Evolutionary conservation across 1,140 invertebrate genomes (phyloP).

Genomic region (Centruroides vittatus): DNA sequence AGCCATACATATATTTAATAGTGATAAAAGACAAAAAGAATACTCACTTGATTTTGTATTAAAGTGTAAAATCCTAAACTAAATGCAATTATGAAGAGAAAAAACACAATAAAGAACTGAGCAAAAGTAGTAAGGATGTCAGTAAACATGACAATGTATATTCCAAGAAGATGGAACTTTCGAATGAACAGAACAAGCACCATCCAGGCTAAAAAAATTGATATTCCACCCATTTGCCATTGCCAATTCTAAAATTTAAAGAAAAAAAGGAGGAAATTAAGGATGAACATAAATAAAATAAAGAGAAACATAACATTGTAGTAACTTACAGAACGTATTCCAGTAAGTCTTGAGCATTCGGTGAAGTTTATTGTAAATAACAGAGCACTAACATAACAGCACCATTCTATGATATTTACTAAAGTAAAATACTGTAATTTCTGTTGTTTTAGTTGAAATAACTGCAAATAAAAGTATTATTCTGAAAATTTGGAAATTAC

Average conservation of each 20-base stretch:
- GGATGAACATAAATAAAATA: too few species aligned
- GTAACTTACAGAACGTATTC: slow-evolving; percentile 24
- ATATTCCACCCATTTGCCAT: slow-evolving; percentile 35
- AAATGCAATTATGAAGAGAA: slow-evolving; percentile 38
- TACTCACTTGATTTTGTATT: slow-evolving; percentile 29
- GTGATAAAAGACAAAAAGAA: too few species aligned
- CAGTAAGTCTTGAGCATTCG: slow-evolving; percentile 28
- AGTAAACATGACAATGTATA: slow-evolving; percentile 42
- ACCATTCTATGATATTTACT: slow-evolving; percentile 37
- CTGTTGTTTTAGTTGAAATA: slow-evolving; percentile 31
- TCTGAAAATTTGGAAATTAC: too few species aligned
- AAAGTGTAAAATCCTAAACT: slow-evolving; percentile 34
- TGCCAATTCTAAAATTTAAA: slow-evolving; percentile 31
- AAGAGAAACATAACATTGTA: neutral
- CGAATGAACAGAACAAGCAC: slow-evolving; percentile 34
- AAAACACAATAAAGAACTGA: slow-evolving; percentile 37
- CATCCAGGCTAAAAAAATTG: slow-evolving; percentile 36
- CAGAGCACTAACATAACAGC: slow-evolving; percentile 32
- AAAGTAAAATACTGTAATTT: slow-evolving; percentile 30
- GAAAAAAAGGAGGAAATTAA: neutral
- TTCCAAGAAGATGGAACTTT: slow-evolving; percentile 36
- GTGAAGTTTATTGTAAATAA: slow-evolving; percentile 33
- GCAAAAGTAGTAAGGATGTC: slow-evolving; percentile 37
- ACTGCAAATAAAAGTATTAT: slow-evolving; percentile 16
- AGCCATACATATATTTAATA: too few species aligned